Percentiles rank a stretch among this genome's conserved stretches.
Evolutionary conservation across 64 coral and sea anemone species (phyloP).

Genomic region (Pocillopora damicornis): DNA sequence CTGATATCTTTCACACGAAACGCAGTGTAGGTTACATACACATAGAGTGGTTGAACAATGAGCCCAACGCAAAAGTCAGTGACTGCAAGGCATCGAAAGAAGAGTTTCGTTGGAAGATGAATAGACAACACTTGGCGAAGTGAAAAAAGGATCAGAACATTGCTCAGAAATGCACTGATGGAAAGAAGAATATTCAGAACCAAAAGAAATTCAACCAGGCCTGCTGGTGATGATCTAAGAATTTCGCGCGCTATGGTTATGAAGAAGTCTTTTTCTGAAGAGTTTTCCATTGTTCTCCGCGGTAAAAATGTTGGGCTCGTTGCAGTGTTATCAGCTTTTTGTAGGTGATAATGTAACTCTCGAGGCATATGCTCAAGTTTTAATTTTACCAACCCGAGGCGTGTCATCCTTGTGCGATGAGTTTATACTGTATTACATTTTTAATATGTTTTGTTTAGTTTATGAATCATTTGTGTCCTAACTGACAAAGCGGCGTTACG

Average conservation of each 20-base stretch:
- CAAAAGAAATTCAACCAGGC: not conserved
- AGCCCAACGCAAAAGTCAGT: slow-evolving; percentile 23
- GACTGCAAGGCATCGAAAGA: not conserved
- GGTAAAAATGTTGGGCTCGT: not conserved
- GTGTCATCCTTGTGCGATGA: too few species aligned
- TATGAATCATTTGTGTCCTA: too few species aligned
- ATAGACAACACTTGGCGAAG: not conserved
- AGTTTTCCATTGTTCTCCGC: not conserved
- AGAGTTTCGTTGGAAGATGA: slow-evolving; percentile 14
- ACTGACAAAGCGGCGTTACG: too few species aligned
- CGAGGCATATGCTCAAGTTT: too few species aligned
- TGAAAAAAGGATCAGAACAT: not conserved
- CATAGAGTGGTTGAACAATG: not conserved
- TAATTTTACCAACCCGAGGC: too few species aligned
- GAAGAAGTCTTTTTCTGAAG: not conserved
- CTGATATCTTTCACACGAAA: not conserved
- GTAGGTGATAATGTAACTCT: too few species aligned
- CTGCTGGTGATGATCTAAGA: not conserved
- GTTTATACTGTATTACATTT: too few species aligned
- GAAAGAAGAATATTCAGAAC: not conserved
- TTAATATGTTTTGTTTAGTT: too few species aligned
- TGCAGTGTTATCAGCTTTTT: too few species aligned
- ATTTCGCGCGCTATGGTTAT: not conserved
- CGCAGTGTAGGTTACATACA: not conserved
- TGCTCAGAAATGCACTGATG: not conserved